Evolutionary conservation across 2,113 vertebrate species (phyloP).

Genomic region (Apistogramma diplotaenia): DNA sequence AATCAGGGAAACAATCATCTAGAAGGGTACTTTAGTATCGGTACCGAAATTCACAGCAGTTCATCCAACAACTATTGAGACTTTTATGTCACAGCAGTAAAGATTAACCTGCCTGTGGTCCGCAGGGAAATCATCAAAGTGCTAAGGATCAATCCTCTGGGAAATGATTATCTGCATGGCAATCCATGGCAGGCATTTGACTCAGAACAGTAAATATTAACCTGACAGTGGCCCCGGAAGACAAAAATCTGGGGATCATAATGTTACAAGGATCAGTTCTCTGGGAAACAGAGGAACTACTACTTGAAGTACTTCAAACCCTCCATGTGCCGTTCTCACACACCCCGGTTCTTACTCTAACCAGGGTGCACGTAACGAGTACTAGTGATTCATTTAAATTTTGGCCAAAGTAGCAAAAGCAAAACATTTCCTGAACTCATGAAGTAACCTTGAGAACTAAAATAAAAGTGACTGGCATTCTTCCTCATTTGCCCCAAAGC

Average conservation of each 20-base stretch:
- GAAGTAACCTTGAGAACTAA: background rate
- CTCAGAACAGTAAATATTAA: background rate
- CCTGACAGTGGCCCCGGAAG: background rate
- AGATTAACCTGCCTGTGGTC: background rate
- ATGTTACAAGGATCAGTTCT: too few species aligned
- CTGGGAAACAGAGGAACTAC: too few species aligned
- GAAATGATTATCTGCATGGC: background rate
- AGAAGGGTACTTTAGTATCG: background rate
- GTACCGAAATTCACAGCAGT: background rate
- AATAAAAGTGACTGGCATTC: background rate
- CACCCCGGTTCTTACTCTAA: too few species aligned
- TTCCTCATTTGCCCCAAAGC: background rate
- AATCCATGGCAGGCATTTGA: background rate
- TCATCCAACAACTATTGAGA: background rate
- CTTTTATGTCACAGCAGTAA: background rate
- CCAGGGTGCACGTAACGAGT: too few species aligned
- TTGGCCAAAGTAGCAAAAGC: background rate
- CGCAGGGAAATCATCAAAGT: background rate
- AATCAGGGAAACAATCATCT: too few species aligned
- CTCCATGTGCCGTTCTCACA: too few species aligned
- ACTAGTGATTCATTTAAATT: background rate
- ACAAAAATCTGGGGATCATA: too few species aligned
- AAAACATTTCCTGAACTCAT: background rate
- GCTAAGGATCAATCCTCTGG: background rate
- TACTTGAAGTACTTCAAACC: background rate